Evolutionary conservation across 2,888 invertebrate species (phyloP), one percentile per base, ranked within the genome.

Genomic region (Trichogramma dendrolimi): DNA sequence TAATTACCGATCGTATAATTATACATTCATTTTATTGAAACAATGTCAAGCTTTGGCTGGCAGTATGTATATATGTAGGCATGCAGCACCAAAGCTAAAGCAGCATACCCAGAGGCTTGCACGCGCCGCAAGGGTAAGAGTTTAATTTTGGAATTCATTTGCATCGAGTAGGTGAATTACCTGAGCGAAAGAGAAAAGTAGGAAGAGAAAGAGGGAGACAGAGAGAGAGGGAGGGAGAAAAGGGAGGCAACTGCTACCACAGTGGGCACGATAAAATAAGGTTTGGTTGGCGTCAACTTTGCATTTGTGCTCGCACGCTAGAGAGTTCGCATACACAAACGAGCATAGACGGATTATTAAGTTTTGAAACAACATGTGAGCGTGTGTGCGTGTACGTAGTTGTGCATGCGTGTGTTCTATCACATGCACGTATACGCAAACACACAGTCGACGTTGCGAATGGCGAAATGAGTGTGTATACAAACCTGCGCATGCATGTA

Each of bases 141-240:
- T 72, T 72, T 72, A 69, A 72, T 72, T 70, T 70, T 67, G 64
- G 65, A 66, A 67, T 68, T 69, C 67, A 70, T 69, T 70, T 70
- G 67, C 72, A 68, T 69, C 49, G 62, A 57, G 58, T 46, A 58
- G 54, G 49, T 49, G 57, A 49, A 58, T 58, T 57, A 62, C 48
- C 42, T 10, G 38, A n/a, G 52, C 55, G 27, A 39, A 55, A 27
- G 27, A 27, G 27, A 27, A 27, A 27, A 27, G 27, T 27, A 27
- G 1, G 27, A 27, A 27, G 27, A 27, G 27, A 27, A 27, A 27
- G 27, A 27, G 27, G 27, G 27, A 27, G 27, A n/a, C n/a, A 27
- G 27, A 27, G 27, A 27, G 27, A 27, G 27, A 27, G 27, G 27
- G 27, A 27, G 27, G 27, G 27, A 27, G 27, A 27, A 27, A 27